Base-by-base conservation (phyloP, 1,140 invertebrate genomes). In the Streblospio benedicti region DNA sequence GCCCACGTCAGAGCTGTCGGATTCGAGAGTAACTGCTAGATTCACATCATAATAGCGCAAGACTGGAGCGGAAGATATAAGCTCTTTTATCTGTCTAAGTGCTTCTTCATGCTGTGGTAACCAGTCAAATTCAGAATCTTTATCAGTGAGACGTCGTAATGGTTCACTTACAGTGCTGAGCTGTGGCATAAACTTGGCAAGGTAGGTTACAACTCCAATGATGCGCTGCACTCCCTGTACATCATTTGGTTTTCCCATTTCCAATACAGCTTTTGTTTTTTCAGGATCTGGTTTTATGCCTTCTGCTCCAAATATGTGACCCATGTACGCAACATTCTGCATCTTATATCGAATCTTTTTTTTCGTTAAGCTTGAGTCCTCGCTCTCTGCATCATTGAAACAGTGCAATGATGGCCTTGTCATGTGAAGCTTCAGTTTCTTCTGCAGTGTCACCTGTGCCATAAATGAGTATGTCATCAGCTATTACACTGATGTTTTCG, bases 1-100 rank as follows among this genome's bases (percentile, higher is more conserved):
- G 1, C 74, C 79, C 31, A 66, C n/a, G 27, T 66, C 61, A 14
- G 57, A 67, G 16, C 64, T 59, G 59, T 72, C 69, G 9, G 59
- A 52, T 59, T 71, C 64, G 18, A 73, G 25, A 2, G 64, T 59
- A 44, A 67, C 50, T 32, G 58, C 18, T 27, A 65, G 58, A 12
- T 59, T 56, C 1, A 49, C 45, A 35, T 72, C 66, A 52, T 65
- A 74, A 31, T 61, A 71, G 2, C 52, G 50, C 6, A 73, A 47
- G 18, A 65, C 44, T 1, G 70, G 64, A 25, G 62, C 55, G 28
- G 51, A 27, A 14, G 50, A 58, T 2, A 70, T 31, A 9, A 53
- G 61, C 30, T 60, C 28, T 60, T 69, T 69, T 4, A 68, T 53
- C 16, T 59, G 33, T 4, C 66, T 16, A 16, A 70, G 56, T 2